phyloP scores from a whole-genome alignment of 1,140 invertebrate genomes.

The Philopotamus ludificatus region DNA sequence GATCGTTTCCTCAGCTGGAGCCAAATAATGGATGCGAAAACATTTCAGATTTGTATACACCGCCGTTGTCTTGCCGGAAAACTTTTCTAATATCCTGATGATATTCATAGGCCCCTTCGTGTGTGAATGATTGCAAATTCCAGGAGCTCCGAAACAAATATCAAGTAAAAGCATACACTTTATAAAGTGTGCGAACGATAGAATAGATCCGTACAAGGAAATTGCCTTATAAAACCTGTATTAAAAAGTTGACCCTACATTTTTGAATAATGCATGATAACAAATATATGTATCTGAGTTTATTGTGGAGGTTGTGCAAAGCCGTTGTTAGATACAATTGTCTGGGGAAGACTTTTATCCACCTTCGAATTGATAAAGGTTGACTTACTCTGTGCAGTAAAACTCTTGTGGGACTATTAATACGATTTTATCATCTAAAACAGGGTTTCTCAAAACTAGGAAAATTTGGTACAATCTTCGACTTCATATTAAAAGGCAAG shows the following conservation, averaged over 20 bases:
- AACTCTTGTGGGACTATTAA: too few species aligned
- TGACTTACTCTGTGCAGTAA: too few species aligned
- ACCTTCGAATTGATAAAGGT: too few species aligned
- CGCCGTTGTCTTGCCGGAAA: conserved; percentile 10
- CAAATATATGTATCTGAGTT: too few species aligned
- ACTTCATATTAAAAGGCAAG: too few species aligned
- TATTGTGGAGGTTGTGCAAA: too few species aligned
- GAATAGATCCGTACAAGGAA: neutral
- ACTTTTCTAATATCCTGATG: conserved; percentile 19
- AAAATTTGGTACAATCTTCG: too few species aligned
- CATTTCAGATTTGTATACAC: conserved; percentile 10
- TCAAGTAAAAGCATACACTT: neutral
- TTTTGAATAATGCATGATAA: neutral
- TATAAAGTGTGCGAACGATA: neutral
- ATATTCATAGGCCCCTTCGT: neutral
- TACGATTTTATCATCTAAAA: too few species aligned
- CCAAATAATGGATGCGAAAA: conserved; percentile 4
- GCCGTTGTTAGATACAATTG: too few species aligned
- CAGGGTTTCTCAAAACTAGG: too few species aligned
- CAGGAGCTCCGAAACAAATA: conserved; percentile 1
- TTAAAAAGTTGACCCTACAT: neutral
- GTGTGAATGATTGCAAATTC: neutral
- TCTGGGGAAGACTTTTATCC: too few species aligned
- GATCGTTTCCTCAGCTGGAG: neutral
- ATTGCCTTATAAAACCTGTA: neutral